Percentiles rank a stretch among this genome's conserved stretches.
phyloP scores from a whole-genome alignment of 2,113 vertebrate genomes.

The Alaudala cheleensis region DNA sequence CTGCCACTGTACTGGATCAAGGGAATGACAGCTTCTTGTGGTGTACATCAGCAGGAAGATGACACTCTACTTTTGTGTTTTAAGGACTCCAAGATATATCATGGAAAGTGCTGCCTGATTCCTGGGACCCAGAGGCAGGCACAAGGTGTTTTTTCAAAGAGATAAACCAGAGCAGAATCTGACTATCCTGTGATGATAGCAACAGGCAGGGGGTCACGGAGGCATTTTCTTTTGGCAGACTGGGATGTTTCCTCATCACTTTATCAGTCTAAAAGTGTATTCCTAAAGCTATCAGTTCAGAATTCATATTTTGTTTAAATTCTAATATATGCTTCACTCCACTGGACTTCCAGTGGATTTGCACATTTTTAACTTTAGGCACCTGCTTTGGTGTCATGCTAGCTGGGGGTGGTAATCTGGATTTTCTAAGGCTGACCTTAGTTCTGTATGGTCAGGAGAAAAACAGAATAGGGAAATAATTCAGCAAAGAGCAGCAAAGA shows the following conservation, averaged over 20 bases:
- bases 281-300: background rate
- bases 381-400: background rate
- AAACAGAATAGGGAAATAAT: background rate
- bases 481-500: background rate
- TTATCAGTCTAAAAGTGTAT: background rate
- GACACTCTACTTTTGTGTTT: slow-evolving; percentile 52
- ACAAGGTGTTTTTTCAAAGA: background rate
- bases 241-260: background rate
- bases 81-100: slow-evolving; percentile 37
- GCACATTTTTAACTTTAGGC: background rate
- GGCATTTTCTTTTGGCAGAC: background rate
- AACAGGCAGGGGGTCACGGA: background rate
- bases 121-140: background rate
- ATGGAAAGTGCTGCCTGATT: background rate
- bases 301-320: background rate
- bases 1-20: slow-evolving; percentile 8
- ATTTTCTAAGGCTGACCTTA: background rate
- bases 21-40: slow-evolving; percentile 36
- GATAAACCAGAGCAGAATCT: background rate
- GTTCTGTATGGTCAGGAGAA: background rate
- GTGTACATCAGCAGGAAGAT: slow-evolving; percentile 39
- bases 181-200: background rate
- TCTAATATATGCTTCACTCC: background rate
- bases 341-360: background rate
- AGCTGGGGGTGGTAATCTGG: background rate